phyloP scores from a whole-genome alignment of 2,797 vertebrate genomes.

The Telmatherina bonti region DNA sequence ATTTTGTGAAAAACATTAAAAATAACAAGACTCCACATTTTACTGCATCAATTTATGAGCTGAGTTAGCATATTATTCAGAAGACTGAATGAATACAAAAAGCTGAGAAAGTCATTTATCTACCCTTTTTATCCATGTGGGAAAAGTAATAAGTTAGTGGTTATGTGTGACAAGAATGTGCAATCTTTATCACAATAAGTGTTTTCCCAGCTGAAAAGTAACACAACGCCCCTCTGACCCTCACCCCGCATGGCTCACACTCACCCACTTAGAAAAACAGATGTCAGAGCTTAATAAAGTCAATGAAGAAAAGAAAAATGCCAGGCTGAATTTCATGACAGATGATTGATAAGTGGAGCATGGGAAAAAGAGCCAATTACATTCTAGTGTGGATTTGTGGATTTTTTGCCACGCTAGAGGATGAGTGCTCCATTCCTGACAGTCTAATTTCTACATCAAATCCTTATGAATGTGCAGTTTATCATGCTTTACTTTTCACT shows the following conservation, averaged over 20 bases:
- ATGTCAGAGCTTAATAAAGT: conserved; percentile 15
- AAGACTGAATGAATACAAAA: neutral
- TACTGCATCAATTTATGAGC: neutral
- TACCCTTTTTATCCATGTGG: neutral
- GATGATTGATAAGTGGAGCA: neutral
- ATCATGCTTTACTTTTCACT: conserved; percentile 5
- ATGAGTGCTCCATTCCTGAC: neutral
- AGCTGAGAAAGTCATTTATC: neutral
- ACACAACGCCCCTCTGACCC: neutral
- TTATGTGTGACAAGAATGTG: neutral
- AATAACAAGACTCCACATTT: neutral
- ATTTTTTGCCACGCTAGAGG: neutral
- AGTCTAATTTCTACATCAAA: conserved; percentile 1
- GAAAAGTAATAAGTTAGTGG: neutral
- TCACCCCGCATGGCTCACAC: neutral
- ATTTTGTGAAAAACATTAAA: neutral
- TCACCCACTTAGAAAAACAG: conserved; percentile 17
- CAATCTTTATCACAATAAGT: neutral
- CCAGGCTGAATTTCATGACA: neutral
- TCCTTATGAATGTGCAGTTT: conserved; percentile 11
- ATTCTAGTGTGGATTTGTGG: neutral
- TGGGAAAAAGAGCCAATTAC: neutral
- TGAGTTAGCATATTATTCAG: neutral
- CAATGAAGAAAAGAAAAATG: conserved; percentile 14
- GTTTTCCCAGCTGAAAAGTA: neutral